These are phyloP conservation scores for Gryllus bimaculatus DNA, from an alignment of 1,140 invertebrate species.

Conservation along the genomic window DNA sequence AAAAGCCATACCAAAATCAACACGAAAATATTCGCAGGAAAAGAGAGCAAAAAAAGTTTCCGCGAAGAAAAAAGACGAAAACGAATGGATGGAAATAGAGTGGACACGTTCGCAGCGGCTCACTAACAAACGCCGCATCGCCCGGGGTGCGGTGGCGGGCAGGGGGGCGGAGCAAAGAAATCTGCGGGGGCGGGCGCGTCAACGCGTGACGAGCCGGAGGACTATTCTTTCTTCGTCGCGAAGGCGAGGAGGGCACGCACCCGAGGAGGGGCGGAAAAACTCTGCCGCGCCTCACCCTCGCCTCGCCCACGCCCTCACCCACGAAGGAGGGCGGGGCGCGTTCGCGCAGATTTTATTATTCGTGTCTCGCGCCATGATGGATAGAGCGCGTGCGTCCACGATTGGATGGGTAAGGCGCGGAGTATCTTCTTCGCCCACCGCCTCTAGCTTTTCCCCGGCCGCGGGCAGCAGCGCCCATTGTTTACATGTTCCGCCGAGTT, in stretches of 20 bases:
- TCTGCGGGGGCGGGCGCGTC: not conserved
- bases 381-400: not conserved
- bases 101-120: not conserved
- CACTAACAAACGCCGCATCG: not conserved
- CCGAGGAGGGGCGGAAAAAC: not conserved
- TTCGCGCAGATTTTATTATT: slow-evolving; percentile 14
- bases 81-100: not conserved
- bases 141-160: no score
- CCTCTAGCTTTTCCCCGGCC: not conserved
- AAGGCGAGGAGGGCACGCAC: not conserved
- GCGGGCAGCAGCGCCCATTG: not conserved
- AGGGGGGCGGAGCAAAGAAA: not conserved
- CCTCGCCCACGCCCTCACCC: not conserved
- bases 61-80: no score
- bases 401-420: not conserved
- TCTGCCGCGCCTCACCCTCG: no score
- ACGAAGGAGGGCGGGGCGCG: not conserved
- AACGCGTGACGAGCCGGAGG: not conserved
- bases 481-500: not conserved
- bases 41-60: no score
- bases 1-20: no score
- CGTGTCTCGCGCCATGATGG: slow-evolving; percentile 10
- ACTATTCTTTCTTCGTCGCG: not conserved
- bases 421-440: not conserved
- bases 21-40: no score